Base-by-base conservation (phyloP, 2,888 invertebrate genomes). In the Sipha maydis region DNA sequence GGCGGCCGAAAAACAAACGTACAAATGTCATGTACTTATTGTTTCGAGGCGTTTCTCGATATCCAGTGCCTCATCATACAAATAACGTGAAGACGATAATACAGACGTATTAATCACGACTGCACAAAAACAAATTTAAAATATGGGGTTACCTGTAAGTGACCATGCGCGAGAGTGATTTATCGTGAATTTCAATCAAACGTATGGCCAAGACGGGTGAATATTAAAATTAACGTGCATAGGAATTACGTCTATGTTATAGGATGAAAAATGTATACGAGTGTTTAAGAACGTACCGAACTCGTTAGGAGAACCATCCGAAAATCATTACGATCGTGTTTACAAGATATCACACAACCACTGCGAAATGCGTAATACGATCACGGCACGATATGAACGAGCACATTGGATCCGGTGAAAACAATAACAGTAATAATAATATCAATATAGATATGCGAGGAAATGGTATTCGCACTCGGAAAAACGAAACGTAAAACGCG, bases 221-320 rank as follows among this genome's bases (percentile, higher is more conserved):
- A 48, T 11, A 48, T 48, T 11, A 41, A 41, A 41, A 9, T 11
- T 5, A 41, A 5, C 41, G 8, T 41, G 41, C 7, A 41, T 41
- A 5, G 7, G 3, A 7, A 41, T 41, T 41, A 41, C 2, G 34
- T 4, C 0, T 41, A 41, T 41, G 7, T 41, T 41, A 41, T 1
- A 11, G 11, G 48, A 48, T 48, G 11, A 48, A 48, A 48, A 14
- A 14, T 14, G 48, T 14, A 14, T 48, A 48, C 48, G 48, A 48
- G 14, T 1, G 14, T 41, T 48, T 11, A 56, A 76, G 67, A 76
- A 84, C 85, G 28, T 85, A 85, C 85, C 85, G 84, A 76, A 61
- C 41, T 76, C 75, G 85, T 85, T 48, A 85, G 48, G 77, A 77
- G 41, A 76, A 73, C 73, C 73, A 56, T 73, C 54, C 83, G 73